Conservation (phyloP, 2,113 vertebrate species). For the Laterallus jamaicensis region DNA sequence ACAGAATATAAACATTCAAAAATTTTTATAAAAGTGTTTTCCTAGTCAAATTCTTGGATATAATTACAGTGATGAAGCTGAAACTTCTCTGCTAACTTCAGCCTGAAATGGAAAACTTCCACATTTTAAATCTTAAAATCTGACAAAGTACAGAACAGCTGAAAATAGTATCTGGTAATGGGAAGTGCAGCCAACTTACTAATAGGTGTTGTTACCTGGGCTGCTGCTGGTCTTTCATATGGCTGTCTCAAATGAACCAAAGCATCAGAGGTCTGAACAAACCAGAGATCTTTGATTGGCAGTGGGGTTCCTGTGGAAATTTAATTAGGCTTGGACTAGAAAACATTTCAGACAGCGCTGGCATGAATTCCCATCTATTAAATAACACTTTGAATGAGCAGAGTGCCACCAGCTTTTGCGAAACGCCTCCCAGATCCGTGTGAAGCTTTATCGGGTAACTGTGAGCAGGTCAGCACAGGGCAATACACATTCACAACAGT, state of each 20-base stretch:
- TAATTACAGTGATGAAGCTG: background rate
- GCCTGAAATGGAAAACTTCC: background rate
- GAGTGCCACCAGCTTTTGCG: background rate
- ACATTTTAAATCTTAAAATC: background rate
- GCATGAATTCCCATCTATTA: background rate
- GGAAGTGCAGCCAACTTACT: background rate
- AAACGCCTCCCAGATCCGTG: accelerated
- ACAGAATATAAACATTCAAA: background rate
- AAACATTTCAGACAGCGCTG: background rate
- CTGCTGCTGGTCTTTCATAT: background rate
- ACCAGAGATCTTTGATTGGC: background rate
- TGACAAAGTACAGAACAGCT: background rate
- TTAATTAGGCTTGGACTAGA: background rate
- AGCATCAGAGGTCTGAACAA: background rate
- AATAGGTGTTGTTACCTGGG: background rate
- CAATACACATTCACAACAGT: background rate
- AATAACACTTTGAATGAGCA: background rate
- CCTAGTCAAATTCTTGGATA: background rate
- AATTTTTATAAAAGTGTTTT: background rate
- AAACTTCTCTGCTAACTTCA: background rate
- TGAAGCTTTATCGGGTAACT: background rate
- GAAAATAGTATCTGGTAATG: background rate
- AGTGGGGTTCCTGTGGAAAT: background rate
- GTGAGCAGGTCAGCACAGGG: background rate
- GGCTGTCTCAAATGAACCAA: background rate